Evolutionary conservation across 2,888 invertebrate genomes (phyloP).

Genomic region (Norana najaformis): DNA sequence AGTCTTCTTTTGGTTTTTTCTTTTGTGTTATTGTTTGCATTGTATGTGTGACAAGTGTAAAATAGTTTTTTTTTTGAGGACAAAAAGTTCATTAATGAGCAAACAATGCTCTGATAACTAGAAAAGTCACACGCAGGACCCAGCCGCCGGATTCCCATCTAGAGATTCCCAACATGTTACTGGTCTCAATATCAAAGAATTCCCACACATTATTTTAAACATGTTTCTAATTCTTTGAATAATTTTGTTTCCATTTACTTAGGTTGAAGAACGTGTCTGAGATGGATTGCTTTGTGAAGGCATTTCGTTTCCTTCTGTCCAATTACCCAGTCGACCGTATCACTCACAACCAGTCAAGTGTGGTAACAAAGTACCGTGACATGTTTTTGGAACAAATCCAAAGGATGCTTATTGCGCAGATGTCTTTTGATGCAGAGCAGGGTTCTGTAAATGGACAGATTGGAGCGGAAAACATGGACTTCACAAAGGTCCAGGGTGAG

Average conservation of each 20-base stretch:
- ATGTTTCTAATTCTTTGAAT: not conserved
- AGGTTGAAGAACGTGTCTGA: not conserved
- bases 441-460: not conserved
- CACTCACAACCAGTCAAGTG: not conserved
- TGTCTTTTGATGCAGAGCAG: not conserved
- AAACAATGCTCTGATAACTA: too few species aligned
- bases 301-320: constrained; percentile 15
- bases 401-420: not conserved
- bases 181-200: not conserved
- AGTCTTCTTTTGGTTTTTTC: too few species aligned
- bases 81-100: too few species aligned
- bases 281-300: constrained; percentile 20
- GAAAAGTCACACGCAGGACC: too few species aligned
- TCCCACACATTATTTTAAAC: not conserved
- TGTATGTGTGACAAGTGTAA: too few species aligned
- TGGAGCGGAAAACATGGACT: constrained; percentile 9
- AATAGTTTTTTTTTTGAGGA: too few species aligned
- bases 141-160: too few species aligned
- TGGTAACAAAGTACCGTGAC: not conserved
- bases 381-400: not conserved
- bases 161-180: too few species aligned
- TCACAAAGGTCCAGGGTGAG: not conserved
- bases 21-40: too few species aligned
- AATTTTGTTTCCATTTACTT: not conserved
- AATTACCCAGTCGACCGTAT: not conserved